Base-by-base conservation (phyloP, 2,888 invertebrate species). In the Conomelus anceps region DNA sequence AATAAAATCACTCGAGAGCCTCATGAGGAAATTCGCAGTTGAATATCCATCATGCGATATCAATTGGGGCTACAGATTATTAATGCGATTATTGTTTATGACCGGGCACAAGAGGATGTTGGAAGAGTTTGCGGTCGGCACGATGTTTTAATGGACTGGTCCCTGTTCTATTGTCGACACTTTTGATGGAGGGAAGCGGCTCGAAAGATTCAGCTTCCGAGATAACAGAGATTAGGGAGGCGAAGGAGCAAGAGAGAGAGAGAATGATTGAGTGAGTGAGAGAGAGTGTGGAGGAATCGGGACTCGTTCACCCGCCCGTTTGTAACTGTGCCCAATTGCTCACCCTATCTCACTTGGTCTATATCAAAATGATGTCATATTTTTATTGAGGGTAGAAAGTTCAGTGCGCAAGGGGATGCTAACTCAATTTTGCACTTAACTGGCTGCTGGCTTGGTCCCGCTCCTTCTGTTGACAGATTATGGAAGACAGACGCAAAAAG, bases 391-490 rank as follows among this genome's bases (percentile, higher is more conserved):
- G 89, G 89, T 89, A 84, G 88, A 41, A 84, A 22, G 84, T 41
- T 84, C 88, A 88, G 29, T 89, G 90, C 84, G 84, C 84, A 85
- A 34, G 88, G 63, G 89, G 88, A 24, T 89, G 88, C 87, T 85
- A 90, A 90, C 90, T 90, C 90, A 90, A 90, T 90, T 90, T 90
- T 90, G 90, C 90, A 90, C 90, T 90, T 90, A 90, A 90, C 89
- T 88, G 90, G 89, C 90, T 85, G 89, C 86, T 88, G 88, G 88
- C 34, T 84, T 34, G 23, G 84, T 41, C 22, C 22, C 26, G 84
- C 88, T 26, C 84, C 87, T 22, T 84, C 86, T 87, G 89, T 87
- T 89, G 89, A 89, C 89, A 89, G 89, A 89, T 89, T 86, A 86
- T 86, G 22, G 86, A 86, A 86, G 86, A 86, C 86, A 86, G 23